Percentiles rank a stretch among this genome's conserved stretches.
phyloP scores from a whole-genome alignment of 2,797 vertebrate species.

The Poeciliopsis paucimaculata region DNA sequence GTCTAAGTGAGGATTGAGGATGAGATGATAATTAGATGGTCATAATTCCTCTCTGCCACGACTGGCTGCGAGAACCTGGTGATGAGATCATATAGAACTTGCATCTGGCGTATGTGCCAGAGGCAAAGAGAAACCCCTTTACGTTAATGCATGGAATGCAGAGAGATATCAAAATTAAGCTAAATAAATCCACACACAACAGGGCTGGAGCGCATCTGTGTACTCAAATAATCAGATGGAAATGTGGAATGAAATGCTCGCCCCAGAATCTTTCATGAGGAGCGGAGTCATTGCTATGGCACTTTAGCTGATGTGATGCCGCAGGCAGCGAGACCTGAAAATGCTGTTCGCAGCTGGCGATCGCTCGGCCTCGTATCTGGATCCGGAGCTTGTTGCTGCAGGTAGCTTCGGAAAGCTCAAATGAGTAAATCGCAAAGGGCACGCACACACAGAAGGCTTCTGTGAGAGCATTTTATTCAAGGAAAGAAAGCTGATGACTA shows the following conservation, averaged over 20 bases:
- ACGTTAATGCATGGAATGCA: conserved; percentile 27
- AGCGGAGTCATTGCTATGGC: background rate
- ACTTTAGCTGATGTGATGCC: background rate
- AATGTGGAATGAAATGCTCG: background rate
- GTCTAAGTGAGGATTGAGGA: background rate
- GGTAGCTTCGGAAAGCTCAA: conserved; percentile 4
- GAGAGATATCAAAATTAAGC: conserved; percentile 11
- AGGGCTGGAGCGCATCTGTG: background rate
- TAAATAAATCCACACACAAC: background rate
- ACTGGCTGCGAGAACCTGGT: conserved; percentile 5
- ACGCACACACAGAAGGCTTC: background rate
- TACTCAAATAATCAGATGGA: background rate
- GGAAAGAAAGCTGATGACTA: background rate
- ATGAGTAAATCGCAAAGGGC: background rate
- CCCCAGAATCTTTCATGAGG: background rate
- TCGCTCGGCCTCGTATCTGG: conserved; percentile 1
- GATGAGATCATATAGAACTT: conserved; percentile 46
- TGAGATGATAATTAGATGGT: conserved; percentile 8
- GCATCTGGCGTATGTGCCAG: conserved; percentile 35
- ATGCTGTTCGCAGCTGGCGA: conserved; percentile 22
- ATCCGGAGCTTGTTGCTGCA: background rate
- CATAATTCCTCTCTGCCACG: conserved; percentile 22
- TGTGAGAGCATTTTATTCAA: conserved; percentile 14
- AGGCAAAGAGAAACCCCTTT: conserved; percentile 34
- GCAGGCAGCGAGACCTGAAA: conserved; percentile 11